These are phyloP conservation scores for Heliconius hewitsoni DNA, from an alignment of 1,140 invertebrate genomes.

Conservation along the genomic window DNA sequence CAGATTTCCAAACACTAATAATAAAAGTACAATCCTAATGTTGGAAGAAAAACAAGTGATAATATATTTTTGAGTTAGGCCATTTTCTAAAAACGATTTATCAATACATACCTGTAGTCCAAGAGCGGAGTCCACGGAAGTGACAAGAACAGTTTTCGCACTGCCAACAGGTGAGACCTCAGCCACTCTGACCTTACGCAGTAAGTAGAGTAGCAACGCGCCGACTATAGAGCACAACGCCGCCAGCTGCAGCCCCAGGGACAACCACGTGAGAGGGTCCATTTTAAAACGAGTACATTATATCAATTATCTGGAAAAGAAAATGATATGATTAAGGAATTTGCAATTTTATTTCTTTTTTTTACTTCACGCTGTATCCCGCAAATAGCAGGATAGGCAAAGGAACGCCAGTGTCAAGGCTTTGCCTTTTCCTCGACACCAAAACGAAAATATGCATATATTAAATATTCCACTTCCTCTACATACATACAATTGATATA, in stretches of 20 bases:
- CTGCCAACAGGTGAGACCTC: slow-evolving; percentile 78
- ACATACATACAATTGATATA: too few relatives aligned
- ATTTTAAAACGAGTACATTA: slow-evolving; percentile 78
- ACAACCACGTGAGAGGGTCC: slow-evolving; percentile 89
- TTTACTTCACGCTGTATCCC: too few relatives aligned
- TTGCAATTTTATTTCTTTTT: neutral
- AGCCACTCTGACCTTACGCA: slow-evolving; percentile 85
- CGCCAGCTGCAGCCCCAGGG: slow-evolving; percentile 88
- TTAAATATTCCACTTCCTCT: too few relatives aligned
- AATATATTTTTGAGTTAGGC: too few relatives aligned
- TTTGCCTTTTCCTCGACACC: too few relatives aligned
- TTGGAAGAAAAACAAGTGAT: too few relatives aligned
- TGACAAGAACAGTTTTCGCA: slow-evolving; percentile 87
- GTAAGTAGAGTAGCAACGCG: slow-evolving; percentile 87
- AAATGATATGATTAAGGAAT: slow-evolving; percentile 5
- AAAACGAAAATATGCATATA: too few relatives aligned
- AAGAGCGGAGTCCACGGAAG: slow-evolving; percentile 88
- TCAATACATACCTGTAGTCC: slow-evolving; percentile 83
- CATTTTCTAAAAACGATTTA: neutral
- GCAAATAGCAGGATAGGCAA: too few relatives aligned
- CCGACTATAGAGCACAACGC: slow-evolving; percentile 90
- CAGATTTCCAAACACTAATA: too few relatives aligned
- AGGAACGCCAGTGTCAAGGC: too few relatives aligned
- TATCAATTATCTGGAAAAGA: slow-evolving; percentile 56
- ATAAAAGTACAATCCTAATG: too few relatives aligned